phyloP scores from a whole-genome alignment of 1,140 invertebrate species.

The Chrysopa pallens region DNA sequence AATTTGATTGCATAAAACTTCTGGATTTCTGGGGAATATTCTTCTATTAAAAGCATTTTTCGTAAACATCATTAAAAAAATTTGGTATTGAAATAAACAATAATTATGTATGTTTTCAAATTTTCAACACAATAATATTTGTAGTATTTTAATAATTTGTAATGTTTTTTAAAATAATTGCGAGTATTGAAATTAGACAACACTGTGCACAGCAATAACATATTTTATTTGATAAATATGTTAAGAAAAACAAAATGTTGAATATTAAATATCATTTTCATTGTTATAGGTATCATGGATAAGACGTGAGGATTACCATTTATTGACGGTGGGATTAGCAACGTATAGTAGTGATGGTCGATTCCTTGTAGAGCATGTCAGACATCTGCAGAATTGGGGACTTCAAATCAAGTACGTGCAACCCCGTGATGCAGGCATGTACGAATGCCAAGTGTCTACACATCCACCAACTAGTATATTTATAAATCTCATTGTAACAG shows the following conservation, averaged over 20 bases:
- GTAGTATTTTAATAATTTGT: no score
- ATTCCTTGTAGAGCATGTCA: constrained; percentile 64
- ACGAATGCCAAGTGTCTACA: constrained; percentile 65
- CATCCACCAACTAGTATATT: constrained; percentile 63
- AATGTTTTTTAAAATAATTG: no score
- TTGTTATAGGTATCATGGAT: constrained; percentile 49
- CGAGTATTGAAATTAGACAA: no score
- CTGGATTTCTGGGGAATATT: no score
- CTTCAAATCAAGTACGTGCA: constrained; percentile 53
- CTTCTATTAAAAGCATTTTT: no score
- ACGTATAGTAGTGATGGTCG: constrained; percentile 55
- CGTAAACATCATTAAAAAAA: no score
- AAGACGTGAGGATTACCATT: constrained; percentile 44
- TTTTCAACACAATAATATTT: no score
- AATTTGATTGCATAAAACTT: no score
- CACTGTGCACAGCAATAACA: no score
- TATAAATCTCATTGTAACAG: constrained; percentile 53
- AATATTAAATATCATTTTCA: neutral
- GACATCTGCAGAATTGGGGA: constrained; percentile 55
- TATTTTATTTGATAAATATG: no score
- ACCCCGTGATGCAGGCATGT: constrained; percentile 49
- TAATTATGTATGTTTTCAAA: no score
- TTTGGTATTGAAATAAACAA: no score
- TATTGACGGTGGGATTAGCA: constrained; percentile 50
- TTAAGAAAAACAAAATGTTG: neutral